Percentiles rank a stretch among this genome's conserved stretches.
Conservation (phyloP, 2,113 vertebrate species). For the Pseudonaja textilis region DNA sequence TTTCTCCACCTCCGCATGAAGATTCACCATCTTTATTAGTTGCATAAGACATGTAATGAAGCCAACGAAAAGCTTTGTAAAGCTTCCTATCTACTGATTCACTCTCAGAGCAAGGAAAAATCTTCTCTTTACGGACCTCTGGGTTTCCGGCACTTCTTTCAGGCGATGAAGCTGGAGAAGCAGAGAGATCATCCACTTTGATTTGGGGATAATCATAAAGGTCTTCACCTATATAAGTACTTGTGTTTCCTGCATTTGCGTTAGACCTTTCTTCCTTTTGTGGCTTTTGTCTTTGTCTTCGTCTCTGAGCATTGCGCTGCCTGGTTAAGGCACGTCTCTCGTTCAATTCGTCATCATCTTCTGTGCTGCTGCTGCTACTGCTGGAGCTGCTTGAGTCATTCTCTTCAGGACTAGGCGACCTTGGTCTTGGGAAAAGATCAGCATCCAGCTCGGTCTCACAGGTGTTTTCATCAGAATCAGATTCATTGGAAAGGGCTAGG, state of each 20-base stretch:
- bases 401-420: conserved; percentile 88
- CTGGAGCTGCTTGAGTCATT: conserved; percentile 87
- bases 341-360: conserved; percentile 79
- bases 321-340: conserved; percentile 79
- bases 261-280: conserved; percentile 78
- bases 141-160: conserved; percentile 66
- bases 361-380: conserved; percentile 79
- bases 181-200: conserved; percentile 85
- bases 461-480: conserved; percentile 80
- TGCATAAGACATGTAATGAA: conserved; percentile 80
- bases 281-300: conserved; percentile 77
- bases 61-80: conserved; percentile 82
- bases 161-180: conserved; percentile 80
- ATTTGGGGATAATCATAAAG: conserved; percentile 90
- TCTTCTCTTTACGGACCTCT: conserved; percentile 67
- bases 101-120: conserved; percentile 70
- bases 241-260: conserved; percentile 55
- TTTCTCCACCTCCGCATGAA: conserved; percentile 66
- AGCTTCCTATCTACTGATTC: conserved; percentile 80
- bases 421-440: conserved; percentile 88
- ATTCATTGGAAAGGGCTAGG: conserved; percentile 85
- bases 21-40: conserved; percentile 74
- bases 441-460: conserved; percentile 77
- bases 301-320: conserved; percentile 85
- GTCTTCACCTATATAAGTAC: conserved; percentile 83